These are phyloP conservation scores for Sminthurides bifidus DNA, from an alignment of 1,140 invertebrate genomes.

Conservation along the genomic window DNA sequence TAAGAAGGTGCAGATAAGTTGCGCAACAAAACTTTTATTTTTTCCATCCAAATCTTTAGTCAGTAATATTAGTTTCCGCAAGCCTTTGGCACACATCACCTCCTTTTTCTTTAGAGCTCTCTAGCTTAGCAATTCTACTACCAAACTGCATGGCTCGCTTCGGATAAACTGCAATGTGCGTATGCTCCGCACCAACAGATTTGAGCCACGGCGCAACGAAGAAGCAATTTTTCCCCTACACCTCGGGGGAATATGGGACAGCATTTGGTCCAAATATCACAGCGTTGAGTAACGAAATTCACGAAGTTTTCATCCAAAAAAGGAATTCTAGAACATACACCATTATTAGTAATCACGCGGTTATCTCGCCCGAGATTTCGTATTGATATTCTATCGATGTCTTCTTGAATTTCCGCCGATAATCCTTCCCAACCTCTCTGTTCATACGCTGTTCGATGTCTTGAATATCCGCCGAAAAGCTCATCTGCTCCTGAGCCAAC, in stretches of 20 bases:
- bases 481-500: conserved; percentile 72
- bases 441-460: conserved; percentile 4
- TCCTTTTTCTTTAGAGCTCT: conserved; percentile 72
- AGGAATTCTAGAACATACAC: conserved; percentile 69
- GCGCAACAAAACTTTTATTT: too few relatives aligned
- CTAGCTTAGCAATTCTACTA: conserved; percentile 78
- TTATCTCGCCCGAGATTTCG: conserved; percentile 92
- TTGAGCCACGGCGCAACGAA: conserved; percentile 62
- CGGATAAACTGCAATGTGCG: conserved; percentile 49
- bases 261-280: conserved; percentile 25
- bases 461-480: conserved; percentile 53
- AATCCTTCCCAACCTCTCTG: conserved; percentile 47
- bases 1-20: too few relatives aligned
- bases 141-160: conserved; percentile 97
- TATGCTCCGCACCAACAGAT: conserved; percentile 51
- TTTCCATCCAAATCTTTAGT: too few relatives aligned
- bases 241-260: conserved; percentile 42
- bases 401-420: conserved; percentile 54
- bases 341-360: conserved; percentile 65
- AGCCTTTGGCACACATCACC: conserved; percentile 50
- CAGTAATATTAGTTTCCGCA: too few relatives aligned
- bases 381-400: conserved; percentile 72
- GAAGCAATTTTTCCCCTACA: conserved; percentile 83
- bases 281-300: conserved; percentile 48
- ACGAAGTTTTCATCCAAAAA: conserved; percentile 87